These are phyloP conservation scores for Drosophila subsilvestris DNA, from an alignment of 2,888 invertebrate genomes.

Conservation along the genomic window DNA sequence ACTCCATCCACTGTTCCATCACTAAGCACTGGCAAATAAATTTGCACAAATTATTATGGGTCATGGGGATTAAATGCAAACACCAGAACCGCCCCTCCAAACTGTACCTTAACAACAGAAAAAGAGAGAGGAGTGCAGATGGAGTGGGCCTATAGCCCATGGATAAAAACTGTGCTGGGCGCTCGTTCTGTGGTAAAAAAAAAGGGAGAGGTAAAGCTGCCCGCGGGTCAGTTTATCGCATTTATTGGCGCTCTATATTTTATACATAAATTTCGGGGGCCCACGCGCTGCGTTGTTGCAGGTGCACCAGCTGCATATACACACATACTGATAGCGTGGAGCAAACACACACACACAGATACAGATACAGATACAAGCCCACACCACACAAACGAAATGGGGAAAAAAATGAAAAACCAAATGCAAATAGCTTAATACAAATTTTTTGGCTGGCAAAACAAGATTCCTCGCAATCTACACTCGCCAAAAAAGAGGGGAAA, in stretches of 20 bases:
- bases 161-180: conserved; percentile 27
- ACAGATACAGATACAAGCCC: conserved; percentile 1
- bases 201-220: neutral
- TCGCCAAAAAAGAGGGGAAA: neutral
- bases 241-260: conserved; percentile 71
- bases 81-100: conserved; percentile 1
- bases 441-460: conserved; percentile 48
- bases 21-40: conserved; percentile 77
- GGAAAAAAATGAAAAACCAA: conserved; percentile 28
- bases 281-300: conserved; percentile 51
- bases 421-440: conserved; percentile 75
- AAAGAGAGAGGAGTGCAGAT: conserved; percentile 13
- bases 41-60: conserved; percentile 80
- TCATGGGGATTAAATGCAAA: conserved; percentile 71
- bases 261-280: conserved; percentile 64
- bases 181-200: neutral
- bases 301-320: conserved; percentile 61
- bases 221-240: conserved; percentile 65
- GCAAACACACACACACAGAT: neutral
- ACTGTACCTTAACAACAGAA: conserved; percentile 8
- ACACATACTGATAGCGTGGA: conserved; percentile 1
- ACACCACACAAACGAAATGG: conserved; percentile 27
- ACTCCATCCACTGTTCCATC: conserved; percentile 10
- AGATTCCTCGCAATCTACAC: conserved; percentile 1
- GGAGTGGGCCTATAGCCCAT: conserved; percentile 42